phyloP scores from a whole-genome alignment of 2,888 invertebrate species.

The Hirudinaria manillensis region DNA sequence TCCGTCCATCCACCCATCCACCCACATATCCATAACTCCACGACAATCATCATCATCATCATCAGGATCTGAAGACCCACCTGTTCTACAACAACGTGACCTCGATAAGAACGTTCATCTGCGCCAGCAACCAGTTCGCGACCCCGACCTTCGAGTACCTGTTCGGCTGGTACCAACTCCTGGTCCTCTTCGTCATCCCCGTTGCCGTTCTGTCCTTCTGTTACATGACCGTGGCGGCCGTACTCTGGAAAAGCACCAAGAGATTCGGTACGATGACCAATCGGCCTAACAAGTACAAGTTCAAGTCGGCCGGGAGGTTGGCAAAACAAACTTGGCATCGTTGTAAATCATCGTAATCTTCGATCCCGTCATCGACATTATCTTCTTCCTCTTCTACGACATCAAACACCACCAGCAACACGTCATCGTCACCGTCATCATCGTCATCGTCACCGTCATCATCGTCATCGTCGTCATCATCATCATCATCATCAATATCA shows the following conservation, averaged over 20 bases:
- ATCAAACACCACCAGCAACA: too few relatives aligned
- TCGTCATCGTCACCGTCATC: too few relatives aligned
- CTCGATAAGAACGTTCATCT: slow-evolving; percentile 20
- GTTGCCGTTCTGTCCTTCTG: slow-evolving; percentile 53
- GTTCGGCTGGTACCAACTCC: slow-evolving; percentile 52
- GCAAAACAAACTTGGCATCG: too few relatives aligned
- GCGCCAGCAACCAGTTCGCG: slow-evolving; percentile 26
- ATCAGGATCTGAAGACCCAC: slow-evolving; percentile 20
- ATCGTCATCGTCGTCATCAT: too few relatives aligned
- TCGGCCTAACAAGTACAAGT: background rate
- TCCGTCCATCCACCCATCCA: too few relatives aligned
- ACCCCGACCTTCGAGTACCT: slow-evolving; percentile 21
- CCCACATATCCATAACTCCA: background rate
- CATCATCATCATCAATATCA: too few relatives aligned
- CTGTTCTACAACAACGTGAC: slow-evolving; percentile 32
- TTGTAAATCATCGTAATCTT: too few relatives aligned
- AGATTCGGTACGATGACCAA: slow-evolving; percentile 50
- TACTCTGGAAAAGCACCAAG: slow-evolving; percentile 54
- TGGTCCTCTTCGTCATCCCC: slow-evolving; percentile 53
- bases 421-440: too few relatives aligned
- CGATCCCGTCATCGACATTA: too few relatives aligned
- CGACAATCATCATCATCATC: background rate
- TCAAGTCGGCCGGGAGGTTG: too few relatives aligned
- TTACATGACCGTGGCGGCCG: slow-evolving; percentile 54
- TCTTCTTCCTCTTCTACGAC: too few relatives aligned